phyloP scores from a whole-genome alignment of 1,140 invertebrate genomes.

The Caenorhabditis elegans region WBcel235 BX284602.5:8346501-8347000 shows the following conservation, averaged over 20 bases:
- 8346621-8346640: no score
- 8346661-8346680: not conserved
- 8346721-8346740: not conserved
- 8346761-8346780: conserved; percentile 23
- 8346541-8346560: not conserved
- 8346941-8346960: not conserved
- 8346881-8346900: not conserved
- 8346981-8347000: not conserved
- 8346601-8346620: no score
- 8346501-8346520: conserved; percentile 23
- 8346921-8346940: not conserved
- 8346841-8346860: conserved; percentile 40
- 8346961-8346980: not conserved
- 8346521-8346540: not conserved
- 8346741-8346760: not conserved
- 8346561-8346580: not conserved
- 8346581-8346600: no score
- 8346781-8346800: conserved; percentile 34
- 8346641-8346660: not conserved
- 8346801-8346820: conserved; percentile 46
- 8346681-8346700: not conserved
- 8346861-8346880: not conserved
- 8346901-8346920: not conserved
- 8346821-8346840: conserved; percentile 36
- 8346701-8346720: not conserved